Conservation (phyloP, 2,113 vertebrate genomes). For the Oplegnathus fasciatus region DNA sequence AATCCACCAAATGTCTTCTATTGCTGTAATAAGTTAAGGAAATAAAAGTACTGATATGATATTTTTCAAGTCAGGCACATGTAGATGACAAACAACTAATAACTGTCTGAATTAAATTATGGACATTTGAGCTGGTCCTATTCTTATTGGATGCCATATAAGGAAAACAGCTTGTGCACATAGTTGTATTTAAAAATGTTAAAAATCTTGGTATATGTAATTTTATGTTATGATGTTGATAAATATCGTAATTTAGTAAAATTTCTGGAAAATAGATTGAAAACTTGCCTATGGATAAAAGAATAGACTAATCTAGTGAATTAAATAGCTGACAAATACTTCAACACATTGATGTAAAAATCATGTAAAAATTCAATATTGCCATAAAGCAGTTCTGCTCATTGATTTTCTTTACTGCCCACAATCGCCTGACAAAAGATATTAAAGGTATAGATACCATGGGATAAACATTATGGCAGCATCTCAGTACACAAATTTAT, state of each 20-base stretch:
- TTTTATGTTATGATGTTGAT: neutral
- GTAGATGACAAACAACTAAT: neutral
- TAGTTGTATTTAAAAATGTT: neutral
- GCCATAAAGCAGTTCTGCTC: neutral
- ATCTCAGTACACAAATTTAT: neutral
- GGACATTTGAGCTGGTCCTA: neutral
- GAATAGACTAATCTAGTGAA: neutral
- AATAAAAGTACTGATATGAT: neutral
- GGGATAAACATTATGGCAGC: neutral
- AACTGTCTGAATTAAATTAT: neutral
- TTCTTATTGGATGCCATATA: neutral
- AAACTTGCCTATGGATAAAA: neutral
- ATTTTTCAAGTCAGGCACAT: neutral
- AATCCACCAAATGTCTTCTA: slow-evolving; percentile 19
- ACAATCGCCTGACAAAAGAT: neutral
- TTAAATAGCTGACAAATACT: neutral
- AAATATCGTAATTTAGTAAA: neutral
- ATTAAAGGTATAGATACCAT: neutral
- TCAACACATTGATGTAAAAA: neutral
- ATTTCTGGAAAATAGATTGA: neutral
- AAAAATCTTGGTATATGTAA: neutral
- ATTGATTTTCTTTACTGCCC: neutral
- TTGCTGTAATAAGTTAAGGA: neutral
- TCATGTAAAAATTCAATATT: neutral
- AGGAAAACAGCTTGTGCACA: neutral